Percentiles rank a stretch among this genome's conserved stretches.
These are phyloP conservation scores for Pseudomugil tenellus DNA, from an alignment of 2,797 vertebrate genomes.

Conservation along the genomic window DNA sequence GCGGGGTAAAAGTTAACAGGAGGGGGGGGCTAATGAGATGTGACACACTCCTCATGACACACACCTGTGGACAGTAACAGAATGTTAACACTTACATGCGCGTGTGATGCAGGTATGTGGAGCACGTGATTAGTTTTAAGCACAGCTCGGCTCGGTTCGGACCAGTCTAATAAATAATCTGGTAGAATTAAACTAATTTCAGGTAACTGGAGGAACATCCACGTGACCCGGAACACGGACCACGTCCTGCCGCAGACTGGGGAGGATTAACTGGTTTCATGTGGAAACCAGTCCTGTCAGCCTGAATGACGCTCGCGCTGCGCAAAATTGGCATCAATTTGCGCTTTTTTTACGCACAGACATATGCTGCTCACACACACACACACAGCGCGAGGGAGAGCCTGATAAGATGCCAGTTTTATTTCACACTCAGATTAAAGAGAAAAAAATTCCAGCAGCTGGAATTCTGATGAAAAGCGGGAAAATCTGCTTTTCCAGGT, in stretches of 20 bases:
- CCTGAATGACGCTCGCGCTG: conserved; percentile 39
- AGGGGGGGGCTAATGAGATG: background rate
- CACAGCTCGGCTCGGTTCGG: background rate
- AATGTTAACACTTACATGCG: background rate
- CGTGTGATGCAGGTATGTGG: no score
- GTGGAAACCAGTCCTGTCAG: conserved; percentile 53
- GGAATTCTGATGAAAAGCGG: background rate
- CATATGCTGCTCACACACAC: conserved; percentile 39
- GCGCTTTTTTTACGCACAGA: conserved; percentile 41
- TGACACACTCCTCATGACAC: background rate
- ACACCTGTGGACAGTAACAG: background rate
- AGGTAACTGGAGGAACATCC: background rate
- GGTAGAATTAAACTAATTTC: background rate
- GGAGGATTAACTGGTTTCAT: conserved; percentile 37
- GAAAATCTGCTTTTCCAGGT: background rate
- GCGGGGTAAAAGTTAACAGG: conserved; percentile 32
- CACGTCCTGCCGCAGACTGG: conserved; percentile 12
- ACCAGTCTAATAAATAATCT: background rate
- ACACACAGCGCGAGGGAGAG: background rate
- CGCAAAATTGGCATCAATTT: conserved; percentile 45
- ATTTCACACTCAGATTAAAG: conserved; percentile 14
- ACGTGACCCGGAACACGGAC: background rate
- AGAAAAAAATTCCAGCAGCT: background rate
- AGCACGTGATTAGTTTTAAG: background rate
- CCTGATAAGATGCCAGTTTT: conserved; percentile 12